Percentiles rank a stretch among this genome's conserved stretches.
These are phyloP conservation scores for Lycophotia porphyrea DNA, from an alignment of 2,888 invertebrate genomes.

Conservation along the genomic window DNA sequence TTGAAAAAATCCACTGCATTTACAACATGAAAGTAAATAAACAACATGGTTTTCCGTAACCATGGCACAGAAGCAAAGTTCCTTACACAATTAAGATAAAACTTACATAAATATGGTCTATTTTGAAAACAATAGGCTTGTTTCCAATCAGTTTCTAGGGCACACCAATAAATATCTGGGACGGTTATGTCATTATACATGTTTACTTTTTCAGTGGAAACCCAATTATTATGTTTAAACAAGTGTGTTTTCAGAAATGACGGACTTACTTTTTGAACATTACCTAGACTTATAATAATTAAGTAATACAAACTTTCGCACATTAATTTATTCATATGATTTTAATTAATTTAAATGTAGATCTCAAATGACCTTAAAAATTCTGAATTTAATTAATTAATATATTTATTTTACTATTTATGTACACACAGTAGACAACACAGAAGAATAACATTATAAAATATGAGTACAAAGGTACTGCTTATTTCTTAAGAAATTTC, in stretches of 20 bases:
- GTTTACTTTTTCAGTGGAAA: conserved; percentile 29
- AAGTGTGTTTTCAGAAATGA: conserved; percentile 37
- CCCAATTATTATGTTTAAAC: conserved; percentile 48
- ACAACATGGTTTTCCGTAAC: conserved; percentile 5
- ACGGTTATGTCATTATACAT: conserved; percentile 39
- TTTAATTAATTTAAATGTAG: neutral
- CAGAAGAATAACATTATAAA: too few relatives aligned
- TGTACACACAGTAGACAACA: too few relatives aligned
- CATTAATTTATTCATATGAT: neutral
- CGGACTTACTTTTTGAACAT: neutral
- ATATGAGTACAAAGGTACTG: too few relatives aligned
- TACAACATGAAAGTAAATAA: neutral
- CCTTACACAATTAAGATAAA: conserved; percentile 60
- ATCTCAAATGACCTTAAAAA: neutral
- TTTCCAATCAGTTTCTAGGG: conserved; percentile 53
- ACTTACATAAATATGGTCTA: conserved; percentile 46
- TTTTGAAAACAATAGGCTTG: conserved; percentile 60
- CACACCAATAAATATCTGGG: conserved; percentile 50
- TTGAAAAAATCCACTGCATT: neutral
- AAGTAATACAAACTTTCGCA: neutral
- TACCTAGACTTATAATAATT: neutral
- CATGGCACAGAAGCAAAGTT: conserved; percentile 39
- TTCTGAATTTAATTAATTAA: too few relatives aligned
- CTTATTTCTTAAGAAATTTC: too few relatives aligned
- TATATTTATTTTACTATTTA: too few relatives aligned